Evolutionary conservation across 2,888 invertebrate species (phyloP).

Genomic region (Platypus cylindrus): DNA sequence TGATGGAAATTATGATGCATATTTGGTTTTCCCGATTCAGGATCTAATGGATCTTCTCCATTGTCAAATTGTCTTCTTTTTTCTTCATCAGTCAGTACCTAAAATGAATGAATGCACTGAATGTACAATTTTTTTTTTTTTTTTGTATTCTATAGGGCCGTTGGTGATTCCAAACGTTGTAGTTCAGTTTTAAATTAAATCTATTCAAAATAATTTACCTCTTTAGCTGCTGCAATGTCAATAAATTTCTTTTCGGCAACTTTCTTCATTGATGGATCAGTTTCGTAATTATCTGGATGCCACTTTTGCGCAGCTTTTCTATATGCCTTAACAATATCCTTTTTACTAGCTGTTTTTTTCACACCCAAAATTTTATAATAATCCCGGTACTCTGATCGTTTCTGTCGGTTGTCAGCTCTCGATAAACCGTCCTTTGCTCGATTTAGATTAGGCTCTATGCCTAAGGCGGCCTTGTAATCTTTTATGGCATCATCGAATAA

Average conservation of each 20-base stretch:
- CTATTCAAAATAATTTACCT: slow-evolving; percentile 72
- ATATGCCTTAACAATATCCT: slow-evolving; percentile 91
- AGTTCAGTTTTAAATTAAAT: too few species aligned
- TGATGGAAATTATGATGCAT: slow-evolving; percentile 61
- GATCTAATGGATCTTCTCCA: slow-evolving; percentile 95
- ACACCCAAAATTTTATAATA: slow-evolving; percentile 95
- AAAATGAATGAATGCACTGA: too few species aligned
- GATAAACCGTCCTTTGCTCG: slow-evolving; percentile 82
- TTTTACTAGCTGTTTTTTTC: slow-evolving; percentile 78
- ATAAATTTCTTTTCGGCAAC: slow-evolving; percentile 95
- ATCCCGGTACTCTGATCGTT: slow-evolving; percentile 84
- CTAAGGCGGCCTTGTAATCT: slow-evolving; percentile 75
- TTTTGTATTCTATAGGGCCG: too few species aligned
- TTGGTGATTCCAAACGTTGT: too few species aligned
- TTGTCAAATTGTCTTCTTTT: slow-evolving; percentile 88
- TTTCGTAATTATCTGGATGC: slow-evolving; percentile 93
- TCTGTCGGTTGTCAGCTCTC: slow-evolving; percentile 82
- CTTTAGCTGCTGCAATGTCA: slow-evolving; percentile 97
- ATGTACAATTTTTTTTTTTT: too few species aligned
- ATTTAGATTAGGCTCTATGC: slow-evolving; percentile 63
- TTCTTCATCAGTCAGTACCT: slow-evolving; percentile 72
- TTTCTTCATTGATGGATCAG: slow-evolving; percentile 76
- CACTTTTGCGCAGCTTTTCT: slow-evolving; percentile 94
- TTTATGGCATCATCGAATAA: slow-evolving; percentile 87
- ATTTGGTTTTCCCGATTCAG: slow-evolving; percentile 60